phyloP scores from a whole-genome alignment of 2,113 vertebrate genomes.

The Tupaia tana region DNA sequence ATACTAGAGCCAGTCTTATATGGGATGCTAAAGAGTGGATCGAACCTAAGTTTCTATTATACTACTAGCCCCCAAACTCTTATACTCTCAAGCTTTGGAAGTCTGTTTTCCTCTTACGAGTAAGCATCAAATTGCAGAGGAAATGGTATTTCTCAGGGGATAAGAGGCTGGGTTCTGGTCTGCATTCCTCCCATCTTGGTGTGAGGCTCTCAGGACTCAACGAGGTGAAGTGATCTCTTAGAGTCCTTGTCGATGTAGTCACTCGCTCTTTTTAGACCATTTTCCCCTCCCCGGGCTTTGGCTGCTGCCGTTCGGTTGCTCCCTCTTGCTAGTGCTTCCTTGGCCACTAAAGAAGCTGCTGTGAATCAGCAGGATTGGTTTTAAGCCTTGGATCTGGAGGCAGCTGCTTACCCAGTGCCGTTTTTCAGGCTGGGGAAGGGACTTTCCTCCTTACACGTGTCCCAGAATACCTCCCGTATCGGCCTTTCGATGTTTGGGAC shows the following conservation, averaged over 20 bases:
- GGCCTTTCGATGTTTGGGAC: constrained; percentile 30
- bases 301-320: not conserved
- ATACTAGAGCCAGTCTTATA: not conserved
- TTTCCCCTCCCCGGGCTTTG: not conserved
- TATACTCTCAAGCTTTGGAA: not conserved
- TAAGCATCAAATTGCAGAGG: not conserved
- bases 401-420: not conserved
- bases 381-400: not conserved
- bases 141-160: not conserved
- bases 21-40: not conserved
- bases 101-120: not conserved
- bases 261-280: not conserved
- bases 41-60: not conserved
- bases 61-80: not conserved
- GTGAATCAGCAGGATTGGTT: constrained; percentile 18
- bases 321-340: not conserved
- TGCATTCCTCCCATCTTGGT: not conserved
- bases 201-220: not conserved
- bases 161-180: not conserved
- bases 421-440: not conserved
- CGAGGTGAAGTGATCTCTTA: not conserved
- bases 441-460: not conserved
- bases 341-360: not conserved
- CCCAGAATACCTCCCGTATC: constrained; percentile 42
- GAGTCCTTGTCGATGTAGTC: not conserved